Evolutionary conservation across 2,113 vertebrate genomes (phyloP).

Genomic region (Trinectes maculatus): DNA sequence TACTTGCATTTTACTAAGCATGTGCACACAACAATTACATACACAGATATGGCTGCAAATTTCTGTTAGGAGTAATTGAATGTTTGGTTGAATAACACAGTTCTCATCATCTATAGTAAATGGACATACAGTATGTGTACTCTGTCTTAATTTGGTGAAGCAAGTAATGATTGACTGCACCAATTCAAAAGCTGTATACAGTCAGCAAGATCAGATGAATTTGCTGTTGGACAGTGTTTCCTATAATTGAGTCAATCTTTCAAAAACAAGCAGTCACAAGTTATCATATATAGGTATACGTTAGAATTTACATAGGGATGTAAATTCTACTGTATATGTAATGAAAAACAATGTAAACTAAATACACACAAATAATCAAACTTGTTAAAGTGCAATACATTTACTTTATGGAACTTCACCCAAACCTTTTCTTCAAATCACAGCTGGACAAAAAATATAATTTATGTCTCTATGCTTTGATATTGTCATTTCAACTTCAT

Average conservation of each 20-base stretch:
- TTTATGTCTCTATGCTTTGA: background rate
- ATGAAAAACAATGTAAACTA: too few relatives aligned
- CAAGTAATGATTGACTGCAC: conserved; percentile 52
- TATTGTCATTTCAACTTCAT: background rate
- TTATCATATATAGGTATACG: conserved; percentile 30
- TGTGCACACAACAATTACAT: too few relatives aligned
- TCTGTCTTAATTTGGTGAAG: conserved; percentile 40
- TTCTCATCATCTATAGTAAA: conserved; percentile 37
- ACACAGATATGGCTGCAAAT: too few relatives aligned
- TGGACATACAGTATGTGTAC: conserved; percentile 35
- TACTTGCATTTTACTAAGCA: too few relatives aligned
- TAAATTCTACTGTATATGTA: too few relatives aligned
- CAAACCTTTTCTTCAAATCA: too few relatives aligned
- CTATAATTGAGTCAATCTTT: conserved; percentile 33
- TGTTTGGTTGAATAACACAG: too few relatives aligned
- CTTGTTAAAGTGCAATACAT: too few relatives aligned
- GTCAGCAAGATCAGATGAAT: conserved; percentile 32
- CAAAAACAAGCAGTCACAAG: conserved; percentile 40
- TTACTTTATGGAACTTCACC: too few relatives aligned
- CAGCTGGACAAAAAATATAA: too few relatives aligned
- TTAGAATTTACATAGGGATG: conserved; percentile 1
- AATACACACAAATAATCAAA: too few relatives aligned
- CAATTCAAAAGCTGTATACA: conserved; percentile 11
- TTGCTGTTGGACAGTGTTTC: conserved; percentile 30
- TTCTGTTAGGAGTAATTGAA: too few relatives aligned